A percentile compares a stretch with the other conserved stretches of the same genome.
Evolutionary conservation across 2,888 invertebrate species (phyloP).

Genomic region (Idaea dimidiata): DNA sequence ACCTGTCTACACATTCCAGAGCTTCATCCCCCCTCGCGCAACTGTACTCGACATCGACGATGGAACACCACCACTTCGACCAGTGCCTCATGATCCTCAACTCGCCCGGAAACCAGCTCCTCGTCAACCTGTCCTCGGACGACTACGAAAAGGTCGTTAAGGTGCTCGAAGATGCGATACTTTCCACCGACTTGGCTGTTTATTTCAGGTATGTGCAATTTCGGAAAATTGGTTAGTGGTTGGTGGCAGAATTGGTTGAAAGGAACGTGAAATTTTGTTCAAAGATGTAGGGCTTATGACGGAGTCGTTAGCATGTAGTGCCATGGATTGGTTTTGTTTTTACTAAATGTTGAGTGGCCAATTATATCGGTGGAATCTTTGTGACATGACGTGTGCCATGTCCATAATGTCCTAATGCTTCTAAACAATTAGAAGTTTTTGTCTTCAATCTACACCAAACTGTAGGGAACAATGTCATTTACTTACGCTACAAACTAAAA

Average conservation of each 20-base stretch:
- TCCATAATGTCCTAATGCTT: no score
- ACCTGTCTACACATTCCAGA: constrained; percentile 69
- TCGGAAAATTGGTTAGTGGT: neutral
- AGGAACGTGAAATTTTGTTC: no score
- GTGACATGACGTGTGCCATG: no score
- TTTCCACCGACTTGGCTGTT: constrained; percentile 96
- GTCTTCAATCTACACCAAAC: no score
- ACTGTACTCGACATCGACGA: constrained; percentile 95
- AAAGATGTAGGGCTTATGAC: no score
- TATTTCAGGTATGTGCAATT: constrained; percentile 85
- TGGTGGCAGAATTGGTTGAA: neutral
- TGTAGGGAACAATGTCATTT: no score
- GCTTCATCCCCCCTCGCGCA: constrained; percentile 95
- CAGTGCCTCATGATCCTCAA: constrained; percentile 98
- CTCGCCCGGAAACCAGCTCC: constrained; percentile 96
- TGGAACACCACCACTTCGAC: constrained; percentile 99
- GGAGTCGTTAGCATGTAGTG: no score
- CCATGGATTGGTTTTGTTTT: no score
- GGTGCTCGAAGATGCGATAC: constrained; percentile 95
- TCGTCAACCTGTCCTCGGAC: constrained; percentile 92
- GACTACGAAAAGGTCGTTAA: constrained; percentile 95
- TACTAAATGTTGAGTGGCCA: no score
- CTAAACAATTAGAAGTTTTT: no score
- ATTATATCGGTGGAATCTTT: no score
- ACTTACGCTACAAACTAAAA: no score